A percentile compares a stretch with the other conserved stretches of the same genome.
Conservation (phyloP, 2,888 invertebrate genomes). For the Drosophila maculinotata region DNA sequence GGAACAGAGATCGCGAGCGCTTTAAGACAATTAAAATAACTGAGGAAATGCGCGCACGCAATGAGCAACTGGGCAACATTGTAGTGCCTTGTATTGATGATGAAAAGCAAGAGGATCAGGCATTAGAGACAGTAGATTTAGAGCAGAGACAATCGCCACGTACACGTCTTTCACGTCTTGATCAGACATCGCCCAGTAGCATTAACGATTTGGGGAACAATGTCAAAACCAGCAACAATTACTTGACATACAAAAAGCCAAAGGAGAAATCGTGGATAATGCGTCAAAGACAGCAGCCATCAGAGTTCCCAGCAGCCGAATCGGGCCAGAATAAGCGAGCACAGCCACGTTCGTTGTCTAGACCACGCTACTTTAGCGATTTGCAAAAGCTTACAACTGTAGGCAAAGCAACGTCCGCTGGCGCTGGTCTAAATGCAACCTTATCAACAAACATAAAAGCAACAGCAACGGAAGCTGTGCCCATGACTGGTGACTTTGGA, state of each 20-base stretch:
- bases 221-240: slow-evolving; percentile 62
- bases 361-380: slow-evolving; percentile 83
- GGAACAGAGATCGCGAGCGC: slow-evolving; percentile 83
- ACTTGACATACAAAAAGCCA: slow-evolving; percentile 82
- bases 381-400: slow-evolving; percentile 80
- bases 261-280: slow-evolving; percentile 71
- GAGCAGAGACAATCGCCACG: slow-evolving; percentile 35
- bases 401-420: slow-evolving; percentile 83
- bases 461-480: slow-evolving; percentile 20
- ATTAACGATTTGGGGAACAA: slow-evolving; percentile 45
- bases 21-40: slow-evolving; percentile 85
- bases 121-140: not conserved
- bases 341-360: slow-evolving; percentile 81
- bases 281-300: slow-evolving; percentile 34
- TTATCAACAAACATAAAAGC: slow-evolving; percentile 24
- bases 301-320: slow-evolving; percentile 21
- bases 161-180: slow-evolving; percentile 77
- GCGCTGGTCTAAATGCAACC: slow-evolving; percentile 69
- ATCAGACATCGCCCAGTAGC: slow-evolving; percentile 59
- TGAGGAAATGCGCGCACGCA: slow-evolving; percentile 67
- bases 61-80: slow-evolving; percentile 72
- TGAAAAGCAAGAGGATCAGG: slow-evolving; percentile 39
- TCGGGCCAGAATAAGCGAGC: slow-evolving; percentile 4
- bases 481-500: slow-evolving; percentile 25
- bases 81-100: slow-evolving; percentile 85